Percentiles rank a stretch among this genome's conserved stretches.
Evolutionary conservation across 1,140 invertebrate genomes (phyloP).

Genomic region (Thaumatotibia leucotreta): DNA sequence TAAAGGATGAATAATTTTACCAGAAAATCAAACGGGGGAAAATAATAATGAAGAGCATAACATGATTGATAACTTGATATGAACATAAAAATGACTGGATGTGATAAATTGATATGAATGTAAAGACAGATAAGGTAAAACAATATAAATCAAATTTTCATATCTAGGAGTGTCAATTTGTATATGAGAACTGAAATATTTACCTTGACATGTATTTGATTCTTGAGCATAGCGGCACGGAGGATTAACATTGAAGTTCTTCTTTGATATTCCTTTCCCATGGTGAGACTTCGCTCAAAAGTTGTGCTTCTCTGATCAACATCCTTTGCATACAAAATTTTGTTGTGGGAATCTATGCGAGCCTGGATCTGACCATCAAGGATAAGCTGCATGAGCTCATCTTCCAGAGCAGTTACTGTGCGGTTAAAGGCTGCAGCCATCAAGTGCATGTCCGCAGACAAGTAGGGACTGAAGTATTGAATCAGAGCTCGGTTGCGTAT

Average conservation of each 20-base stretch:
- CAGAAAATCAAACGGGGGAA: too few species aligned
- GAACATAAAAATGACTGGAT: too few species aligned
- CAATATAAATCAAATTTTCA: too few species aligned
- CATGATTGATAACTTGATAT: too few species aligned
- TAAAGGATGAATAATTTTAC: too few species aligned
- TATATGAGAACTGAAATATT: too few species aligned
- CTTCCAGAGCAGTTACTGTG: conserved; percentile 92
- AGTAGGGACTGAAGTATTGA: conserved; percentile 97
- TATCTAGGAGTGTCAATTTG: too few species aligned
- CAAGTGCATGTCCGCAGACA: conserved; percentile 96
- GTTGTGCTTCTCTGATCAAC: conserved; percentile 96
- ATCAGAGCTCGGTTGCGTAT: conserved; percentile 98
- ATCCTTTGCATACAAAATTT: conserved; percentile 97
- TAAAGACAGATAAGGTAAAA: too few species aligned
- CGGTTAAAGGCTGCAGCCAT: conserved; percentile 99
- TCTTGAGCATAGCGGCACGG: conserved; percentile 94
- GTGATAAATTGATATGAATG: too few species aligned
- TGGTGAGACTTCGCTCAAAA: conserved; percentile 93
- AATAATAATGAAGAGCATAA: too few species aligned
- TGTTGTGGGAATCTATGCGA: conserved; percentile 97
- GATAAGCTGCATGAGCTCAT: conserved; percentile 98
- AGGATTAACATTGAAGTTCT: conserved; percentile 94
- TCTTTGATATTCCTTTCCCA: conserved; percentile 96
- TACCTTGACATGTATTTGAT: conserved; percentile 95
- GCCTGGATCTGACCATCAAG: conserved; percentile 98